Evolutionary conservation across 2,113 vertebrate species (phyloP), one percentile per base, ranked within the genome.

Genomic region (Cyphomyrus plagiostoma): DNA sequence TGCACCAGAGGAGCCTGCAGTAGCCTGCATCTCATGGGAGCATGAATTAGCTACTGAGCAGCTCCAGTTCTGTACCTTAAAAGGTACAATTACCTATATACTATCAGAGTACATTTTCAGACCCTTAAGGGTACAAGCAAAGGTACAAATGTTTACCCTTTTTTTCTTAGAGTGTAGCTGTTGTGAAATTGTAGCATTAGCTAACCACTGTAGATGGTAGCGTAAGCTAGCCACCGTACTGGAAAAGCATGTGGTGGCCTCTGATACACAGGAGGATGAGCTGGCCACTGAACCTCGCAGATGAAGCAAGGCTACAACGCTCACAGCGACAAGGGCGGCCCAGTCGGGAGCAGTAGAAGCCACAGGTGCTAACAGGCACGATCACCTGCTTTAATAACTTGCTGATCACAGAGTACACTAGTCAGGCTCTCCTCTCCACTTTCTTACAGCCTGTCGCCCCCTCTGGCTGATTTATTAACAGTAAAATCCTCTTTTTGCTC

Each of bases 401-500:
- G 82, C 83, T 11, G 45, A 85, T 85, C 46, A 49, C n/a, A 85
- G 83, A 23, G 23, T 49, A 26, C 42, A 21, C 45, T 86, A 50
- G 50, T 56, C 86, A 5, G 74, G 10, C 13, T 26, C 30, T 53
- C 13, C 10, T 87, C 26, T 89, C 21, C 3, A 42, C n/a, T 45
- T 90, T 80, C 74, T 19, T 19, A 80, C 35, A 35, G 19, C 35
- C 17, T 19, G 1, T 39, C 15, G 35, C 35, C 15, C 74, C 74
- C 74, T 80, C 74, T 80, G 74, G 74, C 49, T 30, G 49, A 45
- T 88, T 86, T 84, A 62, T 39, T 52, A 82, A 80, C 74, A 80
- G 48, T 88, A 83, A 88, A 86, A 89, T 30, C 9, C n/a, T 50
- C 70, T 17, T 52, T 90, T 89, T 70, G 23, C 42, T 85, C 30